Evolutionary conservation across 1,140 invertebrate genomes (phyloP), one percentile per base, ranked within the genome.

Genomic region (Trachymyrmex septentrionalis): DNA sequence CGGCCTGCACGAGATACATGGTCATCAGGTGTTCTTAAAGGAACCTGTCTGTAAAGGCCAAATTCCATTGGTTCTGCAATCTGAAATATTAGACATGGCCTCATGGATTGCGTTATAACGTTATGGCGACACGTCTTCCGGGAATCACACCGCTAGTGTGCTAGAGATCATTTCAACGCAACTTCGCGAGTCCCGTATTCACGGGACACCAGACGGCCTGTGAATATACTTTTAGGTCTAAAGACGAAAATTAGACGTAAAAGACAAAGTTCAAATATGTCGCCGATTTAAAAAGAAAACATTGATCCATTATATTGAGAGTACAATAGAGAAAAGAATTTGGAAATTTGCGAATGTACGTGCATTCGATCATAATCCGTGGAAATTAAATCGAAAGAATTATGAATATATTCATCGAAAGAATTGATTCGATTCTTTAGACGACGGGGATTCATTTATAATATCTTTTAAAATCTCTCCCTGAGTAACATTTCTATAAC

Each of bases 11-110:
- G 21, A 66, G 48, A 55, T 67, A 80, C 77, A 67, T 12, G 44
- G 48, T 80, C 76, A 66, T 80, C 67, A 67, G 77, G 21, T 67
- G 63, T 53, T 80, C n/a, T 55, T 3, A 34, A 67, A 67, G 63
- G 30, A 66, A 67, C 24, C 44, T 78, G 73, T 64, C 44, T 34
- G 44, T 66, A 78, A 80, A 80, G 63, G 63, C 21, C 63, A 21
- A 27, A 80, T 80, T 80, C 77, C 77, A 69, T 55, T 30, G 63
- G 77, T 24, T 67, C 63, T 24, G 21, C 63, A 24, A 69, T 80
- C 77, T 24, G 48, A 80, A 80, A 80, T 66, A 66, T 67, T 63
- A 67, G 48, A 53, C 63, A 48, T 67, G 48, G n/a, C 63, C 12
- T 50, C 48, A 10, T 14, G 55, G 34, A 59, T 71, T 16, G 24